phyloP scores from a whole-genome alignment of 2,113 vertebrate species.

The Catharus fuscescens region DNA sequence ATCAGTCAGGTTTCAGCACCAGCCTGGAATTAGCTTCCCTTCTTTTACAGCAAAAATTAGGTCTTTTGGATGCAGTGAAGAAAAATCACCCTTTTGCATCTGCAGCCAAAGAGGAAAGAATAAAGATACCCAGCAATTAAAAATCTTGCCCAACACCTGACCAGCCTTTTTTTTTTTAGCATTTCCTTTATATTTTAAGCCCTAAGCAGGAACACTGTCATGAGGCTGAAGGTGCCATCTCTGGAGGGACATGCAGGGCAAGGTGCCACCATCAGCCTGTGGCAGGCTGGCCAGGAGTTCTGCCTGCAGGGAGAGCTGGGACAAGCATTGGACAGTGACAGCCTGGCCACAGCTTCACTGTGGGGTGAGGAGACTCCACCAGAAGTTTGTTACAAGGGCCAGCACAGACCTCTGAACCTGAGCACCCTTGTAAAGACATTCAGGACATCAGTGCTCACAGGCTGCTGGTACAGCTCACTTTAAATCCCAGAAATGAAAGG shows the following conservation, averaged over 20 bases:
- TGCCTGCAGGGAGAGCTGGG: not conserved
- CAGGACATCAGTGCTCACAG: not conserved
- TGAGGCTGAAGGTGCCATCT: not conserved
- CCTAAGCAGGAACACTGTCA: not conserved
- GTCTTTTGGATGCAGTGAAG: not conserved
- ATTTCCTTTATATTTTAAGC: not conserved
- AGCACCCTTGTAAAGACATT: not conserved
- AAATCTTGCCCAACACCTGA: not conserved
- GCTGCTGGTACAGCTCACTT: not conserved
- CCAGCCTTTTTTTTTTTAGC: not conserved
- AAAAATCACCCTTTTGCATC: not conserved
- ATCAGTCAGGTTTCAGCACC: slow-evolving; percentile 1
- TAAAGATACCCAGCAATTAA: not conserved
- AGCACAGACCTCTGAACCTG: not conserved
- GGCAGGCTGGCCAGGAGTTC: not conserved
- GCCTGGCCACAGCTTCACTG: not conserved
- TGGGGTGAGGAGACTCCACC: not conserved
- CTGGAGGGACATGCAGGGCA: not conserved
- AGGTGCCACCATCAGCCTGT: not conserved
- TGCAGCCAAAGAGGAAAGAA: not conserved
- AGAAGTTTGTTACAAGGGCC: not conserved
- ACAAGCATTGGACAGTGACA: not conserved
- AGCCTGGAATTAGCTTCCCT: not conserved
- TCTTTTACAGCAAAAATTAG: not conserved
- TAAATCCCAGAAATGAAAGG: not conserved